Evolutionary conservation across 2,113 vertebrate species (phyloP).

Genomic region (Paramisgurnus dabryanus): DNA sequence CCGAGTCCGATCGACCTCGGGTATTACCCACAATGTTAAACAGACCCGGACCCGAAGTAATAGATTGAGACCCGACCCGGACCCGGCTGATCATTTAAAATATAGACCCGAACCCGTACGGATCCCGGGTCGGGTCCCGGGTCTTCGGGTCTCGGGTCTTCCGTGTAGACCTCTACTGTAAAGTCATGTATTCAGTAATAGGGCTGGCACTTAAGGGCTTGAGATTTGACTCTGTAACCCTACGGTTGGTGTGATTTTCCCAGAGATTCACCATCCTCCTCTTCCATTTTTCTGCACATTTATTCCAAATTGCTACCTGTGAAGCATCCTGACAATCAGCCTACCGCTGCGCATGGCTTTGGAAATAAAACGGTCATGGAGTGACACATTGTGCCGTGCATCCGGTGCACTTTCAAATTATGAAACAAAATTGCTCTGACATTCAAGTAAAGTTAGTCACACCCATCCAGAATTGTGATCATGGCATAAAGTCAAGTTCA

Average conservation of each 20-base stretch:
- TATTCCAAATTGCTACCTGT: conserved; percentile 5
- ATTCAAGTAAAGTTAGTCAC: background rate
- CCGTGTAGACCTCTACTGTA: too few species aligned
- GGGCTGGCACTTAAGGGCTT: background rate
- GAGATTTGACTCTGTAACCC: background rate
- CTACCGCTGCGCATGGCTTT: background rate
- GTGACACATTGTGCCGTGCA: background rate
- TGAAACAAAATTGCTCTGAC: background rate
- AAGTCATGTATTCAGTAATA: background rate
- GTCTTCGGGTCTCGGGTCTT: too few species aligned
- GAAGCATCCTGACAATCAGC: background rate
- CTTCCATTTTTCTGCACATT: background rate
- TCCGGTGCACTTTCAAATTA: background rate
- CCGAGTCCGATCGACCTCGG: too few species aligned
- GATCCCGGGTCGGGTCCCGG: too few species aligned
- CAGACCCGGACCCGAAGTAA: too few species aligned
- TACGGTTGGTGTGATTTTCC: background rate
- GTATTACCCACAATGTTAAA: too few species aligned
- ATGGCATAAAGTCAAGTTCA: too few species aligned
- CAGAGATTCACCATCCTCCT: background rate
- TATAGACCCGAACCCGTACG: too few species aligned
- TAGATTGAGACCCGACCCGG: too few species aligned
- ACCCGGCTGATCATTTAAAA: too few species aligned
- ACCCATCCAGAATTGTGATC: too few species aligned
- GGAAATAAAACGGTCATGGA: background rate